Conservation (phyloP, 2,888 invertebrate species). For the Ecdyonurus torrentis region DNA sequence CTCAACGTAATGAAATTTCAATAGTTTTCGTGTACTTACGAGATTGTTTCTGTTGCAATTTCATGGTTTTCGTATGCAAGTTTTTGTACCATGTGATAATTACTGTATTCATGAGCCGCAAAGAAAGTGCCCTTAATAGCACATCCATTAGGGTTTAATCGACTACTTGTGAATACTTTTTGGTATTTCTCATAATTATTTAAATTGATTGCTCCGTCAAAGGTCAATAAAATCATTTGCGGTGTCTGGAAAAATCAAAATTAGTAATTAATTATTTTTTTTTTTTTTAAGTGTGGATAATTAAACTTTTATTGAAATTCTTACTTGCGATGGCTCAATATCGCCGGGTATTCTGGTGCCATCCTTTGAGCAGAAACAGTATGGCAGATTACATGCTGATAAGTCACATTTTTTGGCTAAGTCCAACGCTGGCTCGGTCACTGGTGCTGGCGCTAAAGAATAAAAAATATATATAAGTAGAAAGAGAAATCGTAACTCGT, state of each 20-base stretch:
- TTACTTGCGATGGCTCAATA: conserved; percentile 64
- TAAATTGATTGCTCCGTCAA: conserved; percentile 84
- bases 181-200: conserved; percentile 80
- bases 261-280: not conserved
- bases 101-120: conserved; percentile 74
- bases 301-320: conserved; percentile 12
- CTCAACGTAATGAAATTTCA: too few relatives aligned
- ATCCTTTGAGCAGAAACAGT: conserved; percentile 84
- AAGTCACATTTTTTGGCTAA: conserved; percentile 64
- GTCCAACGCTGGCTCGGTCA: conserved; percentile 65
- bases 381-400: conserved; percentile 59
- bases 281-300: not conserved
- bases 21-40: too few relatives aligned
- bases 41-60: conserved; percentile 50
- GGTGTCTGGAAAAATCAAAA: conserved; percentile 47
- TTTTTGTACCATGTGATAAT: conserved; percentile 84
- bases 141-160: conserved; percentile 80
- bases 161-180: conserved; percentile 55
- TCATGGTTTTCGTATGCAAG: conserved; percentile 82
- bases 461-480: conserved; percentile 10
- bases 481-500: conserved; percentile 9
- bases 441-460: conserved; percentile 53
- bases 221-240: conserved; percentile 82
- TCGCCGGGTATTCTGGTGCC: conserved; percentile 77
- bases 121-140: conserved; percentile 84